These are phyloP conservation scores for Columba guinea DNA, from an alignment of 2,797 vertebrate genomes.

Conservation along the genomic window DNA sequence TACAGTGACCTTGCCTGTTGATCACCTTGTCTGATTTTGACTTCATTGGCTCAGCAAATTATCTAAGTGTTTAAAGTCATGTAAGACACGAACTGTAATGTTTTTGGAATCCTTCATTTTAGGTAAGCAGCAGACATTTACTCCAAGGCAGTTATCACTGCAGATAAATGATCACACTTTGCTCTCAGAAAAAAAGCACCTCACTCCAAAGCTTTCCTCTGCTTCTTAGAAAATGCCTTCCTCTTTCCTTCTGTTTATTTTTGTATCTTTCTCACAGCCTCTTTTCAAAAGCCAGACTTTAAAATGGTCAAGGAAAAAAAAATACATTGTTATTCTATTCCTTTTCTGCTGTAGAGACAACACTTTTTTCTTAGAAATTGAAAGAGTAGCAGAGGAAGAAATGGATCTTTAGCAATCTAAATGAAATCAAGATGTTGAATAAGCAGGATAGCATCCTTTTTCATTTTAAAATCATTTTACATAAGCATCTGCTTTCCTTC, in stretches of 20 bases:
- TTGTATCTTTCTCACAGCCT: background rate
- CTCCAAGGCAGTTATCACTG: background rate
- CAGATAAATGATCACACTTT: background rate
- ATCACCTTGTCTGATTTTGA: background rate
- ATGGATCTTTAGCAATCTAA: background rate
- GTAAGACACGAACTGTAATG: background rate
- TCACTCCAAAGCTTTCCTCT: background rate
- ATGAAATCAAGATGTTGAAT: background rate
- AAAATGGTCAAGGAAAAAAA: background rate
- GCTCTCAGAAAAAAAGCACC: background rate
- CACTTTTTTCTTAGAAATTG: background rate
- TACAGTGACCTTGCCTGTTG: background rate
- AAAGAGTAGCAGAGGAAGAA: background rate
- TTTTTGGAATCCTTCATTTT: background rate
- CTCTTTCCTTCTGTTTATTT: background rate
- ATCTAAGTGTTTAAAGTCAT: background rate
- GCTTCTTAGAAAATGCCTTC: background rate
- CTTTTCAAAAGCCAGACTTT: background rate
- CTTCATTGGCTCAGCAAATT: background rate
- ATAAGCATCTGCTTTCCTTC: background rate
- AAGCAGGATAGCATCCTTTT: background rate
- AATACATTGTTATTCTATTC: background rate
- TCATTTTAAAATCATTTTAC: background rate
- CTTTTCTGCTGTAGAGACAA: background rate
- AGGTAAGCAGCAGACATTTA: background rate